Evolutionary conservation across 2,888 invertebrate genomes (phyloP).

Genomic region (Dicyrtoma fusca): DNA sequence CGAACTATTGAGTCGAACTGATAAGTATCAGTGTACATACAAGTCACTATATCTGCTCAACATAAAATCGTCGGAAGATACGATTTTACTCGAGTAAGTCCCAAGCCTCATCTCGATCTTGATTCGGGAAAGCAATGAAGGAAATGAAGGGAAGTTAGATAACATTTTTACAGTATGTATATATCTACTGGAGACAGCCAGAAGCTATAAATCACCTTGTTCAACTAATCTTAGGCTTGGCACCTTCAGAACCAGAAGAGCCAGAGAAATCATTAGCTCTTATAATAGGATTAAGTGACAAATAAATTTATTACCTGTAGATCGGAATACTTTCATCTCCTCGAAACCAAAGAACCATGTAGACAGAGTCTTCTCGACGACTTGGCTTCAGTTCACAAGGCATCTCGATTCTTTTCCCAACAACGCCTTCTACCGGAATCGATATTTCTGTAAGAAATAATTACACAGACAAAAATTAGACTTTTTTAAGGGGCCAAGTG

Average conservation of each 20-base stretch:
- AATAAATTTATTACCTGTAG: conserved; percentile 54
- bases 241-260: conserved; percentile 1
- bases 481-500: too few relatives aligned
- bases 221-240: conserved; percentile 1
- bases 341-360: conserved; percentile 84
- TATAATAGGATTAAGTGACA: conserved; percentile 30
- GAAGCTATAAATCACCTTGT: conserved; percentile 4
- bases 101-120: too few relatives aligned
- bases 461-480: too few relatives aligned
- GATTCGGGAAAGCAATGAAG: too few relatives aligned
- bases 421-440: conserved; percentile 41
- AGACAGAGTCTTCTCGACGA: conserved; percentile 77
- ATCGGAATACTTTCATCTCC: conserved; percentile 56
- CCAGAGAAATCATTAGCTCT: conserved; percentile 24
- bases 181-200: not conserved
- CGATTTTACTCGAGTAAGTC: too few relatives aligned
- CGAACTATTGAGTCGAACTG: too few relatives aligned
- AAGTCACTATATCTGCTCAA: too few relatives aligned
- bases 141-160: too few relatives aligned
- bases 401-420: conserved; percentile 72
- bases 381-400: conserved; percentile 84
- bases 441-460: conserved; percentile 21
- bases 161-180: too few relatives aligned
- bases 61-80: too few relatives aligned
- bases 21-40: too few relatives aligned